Evolutionary conservation across 2,113 vertebrate genomes (phyloP).

Genomic region (Cyrtonyx montezumae): DNA sequence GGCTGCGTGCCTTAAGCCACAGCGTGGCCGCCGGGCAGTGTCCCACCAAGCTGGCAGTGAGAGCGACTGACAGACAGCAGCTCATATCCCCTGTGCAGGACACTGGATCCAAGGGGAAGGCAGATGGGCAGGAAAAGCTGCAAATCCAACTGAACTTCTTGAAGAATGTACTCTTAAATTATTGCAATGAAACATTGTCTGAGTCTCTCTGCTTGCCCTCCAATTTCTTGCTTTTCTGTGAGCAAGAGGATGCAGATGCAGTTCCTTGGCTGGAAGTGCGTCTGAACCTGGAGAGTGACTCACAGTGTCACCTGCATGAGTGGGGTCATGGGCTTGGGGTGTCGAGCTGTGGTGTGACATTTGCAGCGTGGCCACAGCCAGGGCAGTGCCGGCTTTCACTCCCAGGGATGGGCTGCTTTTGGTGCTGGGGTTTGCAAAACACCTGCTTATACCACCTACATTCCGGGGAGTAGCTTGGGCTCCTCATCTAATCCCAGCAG

Average conservation of each 20-base stretch:
- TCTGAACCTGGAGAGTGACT: not conserved
- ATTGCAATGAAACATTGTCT: not conserved
- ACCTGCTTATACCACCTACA: not conserved
- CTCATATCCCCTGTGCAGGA: not conserved
- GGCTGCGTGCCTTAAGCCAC: slow-evolving; percentile 73
- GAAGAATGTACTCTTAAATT: slow-evolving; percentile 38
- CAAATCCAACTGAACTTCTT: not conserved
- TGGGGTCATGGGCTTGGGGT: not conserved
- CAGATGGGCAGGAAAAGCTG: not conserved
- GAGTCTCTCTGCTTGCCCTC: not conserved
- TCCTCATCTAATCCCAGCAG: not conserved
- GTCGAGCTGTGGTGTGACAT: not conserved
- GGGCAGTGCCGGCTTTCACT: not conserved
- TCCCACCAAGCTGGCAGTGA: not conserved
- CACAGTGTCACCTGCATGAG: not conserved
- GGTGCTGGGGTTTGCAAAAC: not conserved
- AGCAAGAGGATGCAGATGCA: not conserved
- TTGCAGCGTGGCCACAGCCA: not conserved
- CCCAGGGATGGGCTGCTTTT: not conserved
- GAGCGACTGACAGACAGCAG: slow-evolving; percentile 1
- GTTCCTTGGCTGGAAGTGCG: not conserved
- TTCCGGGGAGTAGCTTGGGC: not conserved
- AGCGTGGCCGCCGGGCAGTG: not conserved
- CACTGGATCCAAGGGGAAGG: not conserved
- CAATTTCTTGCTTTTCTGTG: not conserved